phyloP scores from a whole-genome alignment of 2,888 invertebrate species.

The Diarsia rubi region DNA sequence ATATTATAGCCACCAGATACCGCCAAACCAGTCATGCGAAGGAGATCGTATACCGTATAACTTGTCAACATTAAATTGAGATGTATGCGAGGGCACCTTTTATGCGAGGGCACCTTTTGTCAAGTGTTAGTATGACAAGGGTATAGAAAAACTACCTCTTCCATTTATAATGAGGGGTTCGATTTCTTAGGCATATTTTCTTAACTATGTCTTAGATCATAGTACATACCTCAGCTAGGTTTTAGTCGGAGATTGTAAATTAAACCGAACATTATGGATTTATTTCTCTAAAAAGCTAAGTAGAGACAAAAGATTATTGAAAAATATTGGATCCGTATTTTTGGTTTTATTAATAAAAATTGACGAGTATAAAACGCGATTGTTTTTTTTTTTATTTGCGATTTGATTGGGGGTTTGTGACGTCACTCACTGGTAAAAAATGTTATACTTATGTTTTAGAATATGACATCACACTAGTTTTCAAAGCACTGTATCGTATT shows the following conservation, averaged over 20 bases:
- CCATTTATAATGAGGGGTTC: slow-evolving; percentile 54
- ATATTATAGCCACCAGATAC: slow-evolving; percentile 51
- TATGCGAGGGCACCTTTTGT: slow-evolving; percentile 41
- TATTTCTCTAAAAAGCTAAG: no score
- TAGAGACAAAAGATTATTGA: no score
- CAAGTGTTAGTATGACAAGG: slow-evolving; percentile 52
- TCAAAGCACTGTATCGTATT: no score
- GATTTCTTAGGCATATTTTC: slow-evolving; percentile 26
- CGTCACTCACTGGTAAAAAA: no score
- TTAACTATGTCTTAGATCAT: background rate
- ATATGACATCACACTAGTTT: no score
- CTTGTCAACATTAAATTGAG: slow-evolving; percentile 55
- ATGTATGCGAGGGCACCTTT: slow-evolving; percentile 44
- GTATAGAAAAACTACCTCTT: slow-evolving; percentile 51
- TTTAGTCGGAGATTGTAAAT: background rate
- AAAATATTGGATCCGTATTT: no score
- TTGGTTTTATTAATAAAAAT: no score
- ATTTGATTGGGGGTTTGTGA: no score
- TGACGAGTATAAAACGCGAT: no score
- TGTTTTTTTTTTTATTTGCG: no score
- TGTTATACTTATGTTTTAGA: no score
- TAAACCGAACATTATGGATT: background rate
- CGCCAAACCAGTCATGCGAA: slow-evolving; percentile 40
- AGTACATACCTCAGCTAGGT: background rate
- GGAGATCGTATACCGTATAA: slow-evolving; percentile 18